Evolutionary conservation across 2,113 vertebrate genomes (phyloP).

Genomic region (Heloderma charlesbogerti): DNA sequence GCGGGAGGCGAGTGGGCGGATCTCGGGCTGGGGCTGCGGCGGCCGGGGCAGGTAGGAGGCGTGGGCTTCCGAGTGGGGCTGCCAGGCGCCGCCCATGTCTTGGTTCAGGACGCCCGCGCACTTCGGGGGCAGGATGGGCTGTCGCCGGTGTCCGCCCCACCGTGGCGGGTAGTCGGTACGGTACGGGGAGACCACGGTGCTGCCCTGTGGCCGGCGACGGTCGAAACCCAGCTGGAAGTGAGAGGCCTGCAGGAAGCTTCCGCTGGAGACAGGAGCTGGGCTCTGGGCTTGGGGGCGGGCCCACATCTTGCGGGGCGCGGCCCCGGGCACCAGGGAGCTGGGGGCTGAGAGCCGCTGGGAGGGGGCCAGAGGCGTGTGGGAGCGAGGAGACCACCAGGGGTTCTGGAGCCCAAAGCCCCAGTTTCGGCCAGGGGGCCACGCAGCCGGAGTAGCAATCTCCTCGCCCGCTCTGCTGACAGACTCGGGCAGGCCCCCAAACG

Average conservation of each 20-base stretch:
- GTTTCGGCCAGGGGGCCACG: no score
- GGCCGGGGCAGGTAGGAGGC: not conserved
- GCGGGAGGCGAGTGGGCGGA: not conserved
- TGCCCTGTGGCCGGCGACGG: not conserved
- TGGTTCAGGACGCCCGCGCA: constrained; percentile 7
- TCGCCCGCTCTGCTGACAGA: no score
- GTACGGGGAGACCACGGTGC: not conserved
- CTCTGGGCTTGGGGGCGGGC: accelerated
- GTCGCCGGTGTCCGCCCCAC: not conserved
- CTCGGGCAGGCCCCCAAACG: not conserved
- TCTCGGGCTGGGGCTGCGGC: not conserved
- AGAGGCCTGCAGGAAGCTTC: not conserved
- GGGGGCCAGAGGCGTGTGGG: no score
- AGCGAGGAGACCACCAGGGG: not conserved
- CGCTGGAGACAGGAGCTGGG: not conserved
- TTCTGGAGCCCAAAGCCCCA: no score
- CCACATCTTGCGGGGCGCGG: not conserved
- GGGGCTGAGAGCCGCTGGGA: not conserved
- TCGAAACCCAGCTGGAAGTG: constrained; percentile 20
- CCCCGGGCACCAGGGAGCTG: not conserved
- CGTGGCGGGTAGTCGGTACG: not conserved
- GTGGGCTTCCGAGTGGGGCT: not conserved
- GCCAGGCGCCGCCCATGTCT: not conserved
- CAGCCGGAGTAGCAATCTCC: not conserved
- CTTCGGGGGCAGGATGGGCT: not conserved